Percentiles rank a stretch among this genome's conserved stretches.
phyloP scores from a whole-genome alignment of 2,888 invertebrate genomes.

The Hemicrepidius hirtus region DNA sequence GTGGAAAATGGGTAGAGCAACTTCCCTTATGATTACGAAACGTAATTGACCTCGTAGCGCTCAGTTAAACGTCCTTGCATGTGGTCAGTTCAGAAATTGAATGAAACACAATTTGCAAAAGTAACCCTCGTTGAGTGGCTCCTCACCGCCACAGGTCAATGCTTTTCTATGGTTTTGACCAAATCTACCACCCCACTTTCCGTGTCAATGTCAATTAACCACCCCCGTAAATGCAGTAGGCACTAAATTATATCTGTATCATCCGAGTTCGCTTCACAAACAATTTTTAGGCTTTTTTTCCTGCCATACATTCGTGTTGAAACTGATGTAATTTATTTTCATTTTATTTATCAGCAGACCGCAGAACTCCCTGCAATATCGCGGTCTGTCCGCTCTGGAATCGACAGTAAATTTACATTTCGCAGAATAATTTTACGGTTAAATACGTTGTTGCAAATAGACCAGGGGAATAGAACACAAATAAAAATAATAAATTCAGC shows the following conservation, averaged over 20 bases:
- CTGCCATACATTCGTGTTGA: slow-evolving; percentile 17
- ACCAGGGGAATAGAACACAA: slow-evolving; percentile 6
- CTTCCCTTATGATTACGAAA: not conserved
- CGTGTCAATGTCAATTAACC: slow-evolving; percentile 28
- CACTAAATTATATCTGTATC: slow-evolving; percentile 27
- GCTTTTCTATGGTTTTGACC: slow-evolving; percentile 27
- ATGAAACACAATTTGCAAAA: slow-evolving; percentile 36
- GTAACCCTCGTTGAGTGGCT: slow-evolving; percentile 29
- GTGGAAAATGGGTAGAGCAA: not conserved
- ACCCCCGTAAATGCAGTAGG: not conserved
- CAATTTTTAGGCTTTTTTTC: slow-evolving; percentile 14
- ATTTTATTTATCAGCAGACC: slow-evolving; percentile 29
- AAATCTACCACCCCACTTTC: slow-evolving; percentile 9
- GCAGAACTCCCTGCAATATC: slow-evolving; percentile 19
- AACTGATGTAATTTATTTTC: slow-evolving; percentile 27
- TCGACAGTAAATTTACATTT: slow-evolving; percentile 24
- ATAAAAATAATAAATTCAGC: slow-evolving; percentile 20
- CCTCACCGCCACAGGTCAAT: slow-evolving; percentile 21
- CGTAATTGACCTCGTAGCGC: slow-evolving; percentile 18
- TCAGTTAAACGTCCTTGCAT: slow-evolving; percentile 29
- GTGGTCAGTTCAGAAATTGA: slow-evolving; percentile 36
- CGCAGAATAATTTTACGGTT: slow-evolving; percentile 23
- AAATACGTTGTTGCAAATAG: slow-evolving; percentile 21
- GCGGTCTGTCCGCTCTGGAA: slow-evolving; percentile 7
- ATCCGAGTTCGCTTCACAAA: slow-evolving; percentile 4